Evolutionary conservation across 2,888 invertebrate genomes (phyloP), one percentile per base, ranked within the genome.

Genomic region (Plebejus argus): DNA sequence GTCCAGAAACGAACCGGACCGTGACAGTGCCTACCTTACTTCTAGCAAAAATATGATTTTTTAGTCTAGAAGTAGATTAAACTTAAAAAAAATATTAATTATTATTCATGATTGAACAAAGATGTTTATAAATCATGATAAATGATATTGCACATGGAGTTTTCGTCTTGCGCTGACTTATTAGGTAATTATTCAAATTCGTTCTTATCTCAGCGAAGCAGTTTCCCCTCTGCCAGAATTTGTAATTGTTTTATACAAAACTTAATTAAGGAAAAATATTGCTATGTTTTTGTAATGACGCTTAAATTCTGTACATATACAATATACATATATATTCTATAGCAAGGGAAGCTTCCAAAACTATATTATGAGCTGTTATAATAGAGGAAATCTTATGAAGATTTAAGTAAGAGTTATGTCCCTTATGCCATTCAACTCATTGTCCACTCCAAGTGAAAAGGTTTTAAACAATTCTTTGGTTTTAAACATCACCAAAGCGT

Each of bases 161-260:
- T 66, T 66, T 66, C 66, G 90, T 91, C 91, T 90, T 91, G 85
- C 79, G 83, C 86, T 88, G 87, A 86, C 87, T 88, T 87, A 86
- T 85, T 85, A 82, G 80, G 87, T 91, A 92, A 92, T 92, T 92
- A 92, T 92, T 92, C 91, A 92, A 92, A 92, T 92, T 88, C 85
- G 83, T 81, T 82, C 90, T 92, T 92, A 92, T 92, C 92, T 86
- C 87, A 82, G 85, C 83, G 86, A 80, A 86, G 85, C 92, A 92
- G 92, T 91, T 91, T 90, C 82, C 84, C 86, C 83, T 84, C 88
- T 23, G 20, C 49, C 39, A 28, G 74, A 74, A 61, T 70, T 74
- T 56, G 28, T 61, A 39, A 70, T 74, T 77, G 53, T 71, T 75
- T 70, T 53, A 74, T 74, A 49, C 49, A 49, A 20, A 72, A 72